These are phyloP conservation scores for Herminia tarsipennalis DNA, from an alignment of 2,888 invertebrate species.

Conservation along the genomic window DNA sequence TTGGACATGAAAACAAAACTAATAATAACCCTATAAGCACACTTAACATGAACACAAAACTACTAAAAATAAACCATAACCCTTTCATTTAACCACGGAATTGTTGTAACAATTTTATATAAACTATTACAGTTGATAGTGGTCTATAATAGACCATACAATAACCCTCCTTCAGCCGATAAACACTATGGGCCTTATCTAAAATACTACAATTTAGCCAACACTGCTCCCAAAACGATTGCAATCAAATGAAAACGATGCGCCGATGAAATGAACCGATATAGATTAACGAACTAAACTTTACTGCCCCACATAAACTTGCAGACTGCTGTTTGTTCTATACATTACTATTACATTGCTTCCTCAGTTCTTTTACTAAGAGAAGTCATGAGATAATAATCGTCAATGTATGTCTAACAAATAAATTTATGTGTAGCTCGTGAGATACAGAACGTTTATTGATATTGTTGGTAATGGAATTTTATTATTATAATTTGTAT, in stretches of 20 bases:
- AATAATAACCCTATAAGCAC: too few relatives aligned
- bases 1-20: too few relatives aligned
- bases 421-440: slow-evolving; percentile 40
- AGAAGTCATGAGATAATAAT: slow-evolving; percentile 29
- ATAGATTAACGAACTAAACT: slow-evolving; percentile 18
- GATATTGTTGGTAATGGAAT: slow-evolving; percentile 57
- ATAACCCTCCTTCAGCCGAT: background rate
- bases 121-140: too few relatives aligned
- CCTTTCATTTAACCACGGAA: too few relatives aligned
- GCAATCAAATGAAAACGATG: slow-evolving; percentile 26
- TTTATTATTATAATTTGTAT: slow-evolving; percentile 62
- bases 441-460: slow-evolving; percentile 51
- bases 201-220: background rate
- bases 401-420: slow-evolving; percentile 42
- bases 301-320: slow-evolving; percentile 15
- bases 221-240: slow-evolving; percentile 14
- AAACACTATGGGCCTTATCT: background rate
- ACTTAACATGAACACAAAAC: too few relatives aligned
- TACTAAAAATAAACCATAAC: too few relatives aligned
- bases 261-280: slow-evolving; percentile 17
- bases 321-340: slow-evolving; percentile 15
- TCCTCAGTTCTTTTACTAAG: slow-evolving; percentile 17
- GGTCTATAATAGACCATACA: background rate
- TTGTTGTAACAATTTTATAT: too few relatives aligned
- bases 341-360: slow-evolving; percentile 20